Evolutionary conservation across 2,888 invertebrate genomes (phyloP).

Genomic region (Lamellibrachia columna): DNA sequence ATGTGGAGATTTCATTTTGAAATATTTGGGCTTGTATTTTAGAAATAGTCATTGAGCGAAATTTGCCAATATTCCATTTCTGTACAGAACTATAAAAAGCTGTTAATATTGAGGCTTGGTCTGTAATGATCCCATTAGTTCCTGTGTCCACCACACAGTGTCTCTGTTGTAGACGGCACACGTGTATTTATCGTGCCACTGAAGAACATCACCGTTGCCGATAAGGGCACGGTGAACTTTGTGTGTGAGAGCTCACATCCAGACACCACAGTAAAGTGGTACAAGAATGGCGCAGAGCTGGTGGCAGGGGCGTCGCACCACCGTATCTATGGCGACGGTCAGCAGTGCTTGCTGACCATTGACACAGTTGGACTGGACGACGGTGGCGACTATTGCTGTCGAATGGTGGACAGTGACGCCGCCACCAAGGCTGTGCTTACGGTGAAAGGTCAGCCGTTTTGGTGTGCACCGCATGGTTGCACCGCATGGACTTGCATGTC

Average conservation of each 20-base stretch:
- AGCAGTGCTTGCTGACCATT: neutral
- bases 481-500: neutral
- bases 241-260: neutral
- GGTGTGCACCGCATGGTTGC: neutral
- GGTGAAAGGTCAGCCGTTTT: neutral
- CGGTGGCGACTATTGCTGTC: neutral
- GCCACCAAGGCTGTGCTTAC: neutral
- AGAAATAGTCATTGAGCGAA: neutral
- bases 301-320: neutral
- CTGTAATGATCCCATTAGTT: neutral
- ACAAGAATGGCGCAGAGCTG: conserved; percentile 9
- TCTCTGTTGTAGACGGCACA: conserved; percentile 11
- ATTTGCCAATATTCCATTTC: neutral
- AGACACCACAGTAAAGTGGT: neutral
- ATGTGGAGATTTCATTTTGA: neutral
- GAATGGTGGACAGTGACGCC: neutral
- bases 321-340: neutral
- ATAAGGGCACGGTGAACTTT: neutral
- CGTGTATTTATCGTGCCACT: neutral
- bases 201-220: neutral
- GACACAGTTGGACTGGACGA: neutral
- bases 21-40: neutral
- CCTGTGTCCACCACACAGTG: neutral
- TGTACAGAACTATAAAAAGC: too few species aligned
- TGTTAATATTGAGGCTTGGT: neutral